Evolutionary conservation across 2,888 invertebrate species (phyloP), one percentile per base, ranked within the genome.

Genomic region (Dyspetes luteomarginatus): DNA sequence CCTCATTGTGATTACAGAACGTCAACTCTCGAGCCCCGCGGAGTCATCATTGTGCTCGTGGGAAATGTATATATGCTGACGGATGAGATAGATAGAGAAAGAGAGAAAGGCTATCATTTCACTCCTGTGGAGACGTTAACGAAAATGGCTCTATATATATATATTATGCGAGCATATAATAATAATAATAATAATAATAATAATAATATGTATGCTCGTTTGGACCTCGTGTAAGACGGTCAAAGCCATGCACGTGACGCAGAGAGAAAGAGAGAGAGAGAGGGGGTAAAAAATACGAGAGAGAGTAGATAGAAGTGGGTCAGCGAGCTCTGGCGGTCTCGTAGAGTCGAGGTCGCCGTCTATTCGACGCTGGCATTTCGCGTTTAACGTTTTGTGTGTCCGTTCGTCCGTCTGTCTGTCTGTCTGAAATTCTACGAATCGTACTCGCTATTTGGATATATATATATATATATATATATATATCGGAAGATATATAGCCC

Each of bases 341-440:
- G n/a, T n/a, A n/a, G n/a, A 80, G 69, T 75, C 86, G 84, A 85
- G 82, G 83, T 83, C 84, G 60, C 83, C 77, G 82, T 26, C 75
- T 58, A 62, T 68, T 74, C 65, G 64, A 73, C 72, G 77, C 80
- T 81, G 76, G 56, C 58, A 64, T 80, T 75, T 76, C 64, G 45
- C 60, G 69, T 79, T 69, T 74, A 74, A 58, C 73, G 64, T 52
- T 45, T 71, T 48, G 56, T 58, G 55, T 43, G n/a, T 48, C 48
- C 45, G 72, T 64, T 28, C 58, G 48, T 52, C 60, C 68, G 19
- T 71, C 56, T 17, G 30, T 58, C 22, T 12, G 64, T 60, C 15
- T 15, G 28, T 74, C 30, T n/a, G n/a, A 30, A 50, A 15, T 67
- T 67, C 65, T n/a, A 22, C 17, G 36, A 36, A 12, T 15, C 26